These are phyloP conservation scores for Notechis scutatus DNA, from an alignment of 2,113 vertebrate species.

Conservation along the genomic window DNA sequence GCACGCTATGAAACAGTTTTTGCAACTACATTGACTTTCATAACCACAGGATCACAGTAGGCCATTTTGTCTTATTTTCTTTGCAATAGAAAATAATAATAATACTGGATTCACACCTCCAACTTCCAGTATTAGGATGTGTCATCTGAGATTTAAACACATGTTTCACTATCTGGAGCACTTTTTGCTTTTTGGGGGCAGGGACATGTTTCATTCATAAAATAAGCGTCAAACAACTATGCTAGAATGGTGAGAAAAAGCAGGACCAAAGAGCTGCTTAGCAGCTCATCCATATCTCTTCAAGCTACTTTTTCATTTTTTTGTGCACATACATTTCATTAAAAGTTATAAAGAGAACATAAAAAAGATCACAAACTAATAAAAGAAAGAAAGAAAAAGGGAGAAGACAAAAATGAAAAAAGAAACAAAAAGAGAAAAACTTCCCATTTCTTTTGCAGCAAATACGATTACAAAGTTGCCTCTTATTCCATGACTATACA, in stretches of 20 bases:
- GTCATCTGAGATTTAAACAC: constrained; percentile 36
- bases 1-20: constrained; percentile 14
- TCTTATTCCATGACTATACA: background rate
- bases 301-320: constrained; percentile 17
- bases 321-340: background rate
- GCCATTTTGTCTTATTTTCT: constrained; percentile 36
- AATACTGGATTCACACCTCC: constrained; percentile 38
- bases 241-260: background rate
- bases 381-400: background rate
- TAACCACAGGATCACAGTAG: constrained; percentile 8
- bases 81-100: constrained; percentile 29
- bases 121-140: constrained; percentile 16
- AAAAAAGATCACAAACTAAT: background rate
- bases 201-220: background rate
- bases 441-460: background rate
- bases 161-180: constrained; percentile 13
- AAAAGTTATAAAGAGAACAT: background rate
- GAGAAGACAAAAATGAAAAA: background rate
- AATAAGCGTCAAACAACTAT: background rate
- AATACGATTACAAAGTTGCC: background rate
- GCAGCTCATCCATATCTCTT: constrained; percentile 37
- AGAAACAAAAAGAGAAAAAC: background rate
- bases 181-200: constrained; percentile 13
- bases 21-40: constrained; percentile 11
- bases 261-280: background rate